These are phyloP conservation scores for Lasioglossum leucozonium DNA, from an alignment of 2,888 invertebrate species.

Conservation along the genomic window DNA sequence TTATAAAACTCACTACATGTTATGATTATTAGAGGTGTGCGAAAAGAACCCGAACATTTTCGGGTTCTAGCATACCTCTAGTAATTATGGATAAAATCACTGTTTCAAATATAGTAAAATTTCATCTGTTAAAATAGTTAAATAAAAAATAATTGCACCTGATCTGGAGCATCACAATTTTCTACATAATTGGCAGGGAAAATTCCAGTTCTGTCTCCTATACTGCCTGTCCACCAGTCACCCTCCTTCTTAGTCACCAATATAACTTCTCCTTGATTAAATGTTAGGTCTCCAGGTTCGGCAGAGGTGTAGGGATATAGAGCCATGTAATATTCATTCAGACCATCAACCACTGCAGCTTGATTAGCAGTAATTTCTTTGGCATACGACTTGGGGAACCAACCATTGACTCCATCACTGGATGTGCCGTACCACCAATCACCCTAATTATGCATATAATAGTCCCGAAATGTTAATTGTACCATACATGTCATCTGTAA, in stretches of 20 bases:
- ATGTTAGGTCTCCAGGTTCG: conserved; percentile 96
- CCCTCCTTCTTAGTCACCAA: conserved; percentile 95
- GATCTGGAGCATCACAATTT: conserved; percentile 86
- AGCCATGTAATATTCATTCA: conserved; percentile 92
- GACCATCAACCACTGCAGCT: conserved; percentile 80
- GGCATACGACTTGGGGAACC: conserved; percentile 88
- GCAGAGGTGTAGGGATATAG: conserved; percentile 95
- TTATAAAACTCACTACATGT: conserved; percentile 1
- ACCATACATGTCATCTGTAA: not conserved
- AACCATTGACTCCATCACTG: conserved; percentile 85
- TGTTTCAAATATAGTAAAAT: conserved; percentile 13
- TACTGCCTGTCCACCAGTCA: conserved; percentile 99
- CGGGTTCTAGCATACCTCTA: not conserved
- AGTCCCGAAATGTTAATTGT: not conserved
- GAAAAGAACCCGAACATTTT: not conserved
- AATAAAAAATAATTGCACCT: conserved; percentile 69
- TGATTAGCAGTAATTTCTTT: conserved; percentile 76
- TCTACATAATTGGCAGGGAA: conserved; percentile 99
- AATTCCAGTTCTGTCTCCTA: conserved; percentile 93
- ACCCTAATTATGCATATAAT: conserved; percentile 81
- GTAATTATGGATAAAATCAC: not conserved
- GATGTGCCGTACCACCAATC: conserved; percentile 88
- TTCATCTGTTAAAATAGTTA: not conserved
- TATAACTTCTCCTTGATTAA: conserved; percentile 94
- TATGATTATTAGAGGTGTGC: not conserved